Percentiles rank a stretch among this genome's conserved stretches.
Conservation (phyloP, 2,888 invertebrate genomes). For the Zele albiditarsus region DNA sequence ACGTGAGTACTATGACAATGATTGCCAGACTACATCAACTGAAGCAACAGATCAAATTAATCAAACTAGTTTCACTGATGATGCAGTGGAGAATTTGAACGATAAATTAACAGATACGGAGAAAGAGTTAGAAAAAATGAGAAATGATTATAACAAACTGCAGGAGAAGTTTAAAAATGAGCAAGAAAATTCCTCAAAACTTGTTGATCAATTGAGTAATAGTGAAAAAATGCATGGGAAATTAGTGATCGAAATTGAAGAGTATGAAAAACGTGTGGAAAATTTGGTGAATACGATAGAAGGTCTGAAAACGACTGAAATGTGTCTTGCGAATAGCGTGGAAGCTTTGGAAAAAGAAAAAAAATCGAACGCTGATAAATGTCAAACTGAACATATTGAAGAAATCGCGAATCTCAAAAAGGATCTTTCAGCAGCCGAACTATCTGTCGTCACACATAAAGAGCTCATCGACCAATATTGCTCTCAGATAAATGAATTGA, state of each 20-base stretch:
- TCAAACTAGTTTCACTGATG: conserved; percentile 9
- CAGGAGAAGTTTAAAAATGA: conserved; percentile 46
- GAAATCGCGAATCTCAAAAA: conserved; percentile 39
- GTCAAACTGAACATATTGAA: conserved; percentile 30
- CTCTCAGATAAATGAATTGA: conserved; percentile 18
- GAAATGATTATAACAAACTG: conserved; percentile 44
- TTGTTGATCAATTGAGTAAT: conserved; percentile 33
- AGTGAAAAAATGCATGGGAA: background rate
- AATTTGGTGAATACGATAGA: conserved; percentile 23
- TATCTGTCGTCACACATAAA: background rate
- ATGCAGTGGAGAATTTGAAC: conserved; percentile 33
- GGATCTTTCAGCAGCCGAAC: conserved; percentile 27
- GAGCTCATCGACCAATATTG: background rate
- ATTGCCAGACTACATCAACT: background rate
- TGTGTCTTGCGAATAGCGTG: background rate
- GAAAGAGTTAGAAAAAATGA: conserved; percentile 35
- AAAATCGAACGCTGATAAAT: conserved; percentile 34
- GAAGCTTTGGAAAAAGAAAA: conserved; percentile 9
- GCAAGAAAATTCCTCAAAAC: conserved; percentile 31
- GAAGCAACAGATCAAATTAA: background rate
- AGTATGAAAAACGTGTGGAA: conserved; percentile 14
- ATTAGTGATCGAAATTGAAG: background rate
- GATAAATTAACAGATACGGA: conserved; percentile 3
- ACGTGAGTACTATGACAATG: conserved; percentile 5
- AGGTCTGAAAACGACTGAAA: conserved; percentile 22